phyloP scores from a whole-genome alignment of 2,113 vertebrate genomes.

The Taxidea taxus region DNA sequence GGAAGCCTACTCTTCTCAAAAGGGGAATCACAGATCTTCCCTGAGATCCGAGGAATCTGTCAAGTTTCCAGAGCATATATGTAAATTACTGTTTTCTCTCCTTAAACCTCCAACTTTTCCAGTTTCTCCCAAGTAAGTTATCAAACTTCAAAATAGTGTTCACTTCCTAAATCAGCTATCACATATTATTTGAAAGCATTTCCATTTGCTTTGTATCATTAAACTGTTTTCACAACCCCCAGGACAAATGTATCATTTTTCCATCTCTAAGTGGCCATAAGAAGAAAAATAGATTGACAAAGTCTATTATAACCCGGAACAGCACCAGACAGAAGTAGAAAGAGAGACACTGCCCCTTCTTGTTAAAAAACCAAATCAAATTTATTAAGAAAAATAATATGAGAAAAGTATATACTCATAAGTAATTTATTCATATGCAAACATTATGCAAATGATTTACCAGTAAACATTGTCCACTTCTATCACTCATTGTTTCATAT shows the following conservation, averaged over 20 bases:
- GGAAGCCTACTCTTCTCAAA: neutral
- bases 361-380: conserved; percentile 57
- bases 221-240: conserved; percentile 27
- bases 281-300: conserved; percentile 51
- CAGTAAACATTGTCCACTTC: conserved; percentile 66
- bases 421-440: conserved; percentile 71
- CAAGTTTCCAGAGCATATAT: neutral
- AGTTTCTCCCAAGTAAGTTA: neutral
- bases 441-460: conserved; percentile 73
- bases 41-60: neutral
- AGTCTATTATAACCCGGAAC: conserved; percentile 46
- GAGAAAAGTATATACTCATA: conserved; percentile 39
- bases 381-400: conserved; percentile 65
- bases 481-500: conserved; percentile 45
- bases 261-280: conserved; percentile 58
- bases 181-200: conserved; percentile 41
- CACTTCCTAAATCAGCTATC: conserved; percentile 24
- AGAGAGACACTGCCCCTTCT: conserved; percentile 15
- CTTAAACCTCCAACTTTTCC: neutral
- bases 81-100: conserved; percentile 20
- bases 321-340: conserved; percentile 43
- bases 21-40: neutral
- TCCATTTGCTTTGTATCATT: conserved; percentile 59
- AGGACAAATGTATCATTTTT: conserved; percentile 41
- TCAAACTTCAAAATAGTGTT: neutral